Conservation (phyloP, 1,140 invertebrate species). For the Caerostris extrusa region DNA sequence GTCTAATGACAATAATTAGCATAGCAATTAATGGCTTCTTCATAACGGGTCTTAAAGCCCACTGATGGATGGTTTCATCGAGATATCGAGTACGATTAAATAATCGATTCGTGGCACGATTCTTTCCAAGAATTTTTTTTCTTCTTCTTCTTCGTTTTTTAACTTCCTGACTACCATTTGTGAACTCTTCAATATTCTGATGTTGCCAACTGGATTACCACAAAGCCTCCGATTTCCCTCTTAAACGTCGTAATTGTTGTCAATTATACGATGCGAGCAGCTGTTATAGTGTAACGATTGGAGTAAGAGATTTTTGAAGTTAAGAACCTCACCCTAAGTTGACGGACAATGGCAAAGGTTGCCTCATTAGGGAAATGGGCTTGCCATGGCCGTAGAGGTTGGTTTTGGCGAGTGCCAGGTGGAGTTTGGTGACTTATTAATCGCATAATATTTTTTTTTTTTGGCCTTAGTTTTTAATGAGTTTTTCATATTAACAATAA, state of each 20-base stretch:
- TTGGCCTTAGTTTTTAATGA: too few relatives aligned
- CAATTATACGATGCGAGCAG: constrained; percentile 21
- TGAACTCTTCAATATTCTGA: not conserved
- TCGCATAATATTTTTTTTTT: too few relatives aligned
- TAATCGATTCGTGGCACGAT: constrained; percentile 4
- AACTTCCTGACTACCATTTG: not conserved
- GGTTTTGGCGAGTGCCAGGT: not conserved
- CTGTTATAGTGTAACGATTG: not conserved
- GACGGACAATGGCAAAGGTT: not conserved
- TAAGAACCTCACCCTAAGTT: not conserved
- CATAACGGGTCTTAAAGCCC: not conserved
- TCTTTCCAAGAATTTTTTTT: not conserved
- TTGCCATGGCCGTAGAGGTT: not conserved
- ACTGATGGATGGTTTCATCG: not conserved
- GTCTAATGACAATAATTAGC: constrained; percentile 36
- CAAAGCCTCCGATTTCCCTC: not conserved
- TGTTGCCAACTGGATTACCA: not conserved
- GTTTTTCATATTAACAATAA: too few relatives aligned
- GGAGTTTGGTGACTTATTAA: not conserved
- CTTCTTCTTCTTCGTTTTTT: too few relatives aligned
- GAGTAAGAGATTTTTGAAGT: not conserved
- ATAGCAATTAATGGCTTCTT: constrained; percentile 2
- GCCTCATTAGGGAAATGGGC: not conserved
- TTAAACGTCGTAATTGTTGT: not conserved
- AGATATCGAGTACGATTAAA: not conserved